A percentile compares a stretch with the other conserved stretches of the same genome.
Conservation (phyloP, 2,113 vertebrate species). For the Pollachius pollachius region DNA sequence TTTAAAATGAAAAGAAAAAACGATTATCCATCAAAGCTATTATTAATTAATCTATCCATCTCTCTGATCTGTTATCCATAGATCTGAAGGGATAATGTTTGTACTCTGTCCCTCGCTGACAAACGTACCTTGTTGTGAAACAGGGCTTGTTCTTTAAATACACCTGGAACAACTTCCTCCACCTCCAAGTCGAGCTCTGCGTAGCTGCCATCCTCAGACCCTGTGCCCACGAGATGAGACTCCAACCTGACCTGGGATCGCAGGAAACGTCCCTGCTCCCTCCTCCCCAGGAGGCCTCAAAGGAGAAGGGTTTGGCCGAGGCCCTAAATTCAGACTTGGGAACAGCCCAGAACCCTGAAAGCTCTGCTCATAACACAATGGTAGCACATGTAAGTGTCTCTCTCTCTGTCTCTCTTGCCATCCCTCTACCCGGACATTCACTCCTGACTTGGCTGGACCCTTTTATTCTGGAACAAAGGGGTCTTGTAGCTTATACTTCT, state of each 20-base stretch:
- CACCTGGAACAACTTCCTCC: slow-evolving; percentile 97
- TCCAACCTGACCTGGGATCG: slow-evolving; percentile 49
- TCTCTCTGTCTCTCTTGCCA: not conserved
- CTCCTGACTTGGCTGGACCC: not conserved
- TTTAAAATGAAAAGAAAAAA: too few relatives aligned
- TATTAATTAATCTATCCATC: too few relatives aligned
- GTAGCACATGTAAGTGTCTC: slow-evolving; percentile 73
- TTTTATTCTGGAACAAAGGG: not conserved
- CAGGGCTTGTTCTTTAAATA: slow-evolving; percentile 97
- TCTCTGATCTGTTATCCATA: not conserved
- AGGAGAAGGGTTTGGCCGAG: slow-evolving; percentile 40
- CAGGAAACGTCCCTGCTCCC: slow-evolving; percentile 49
- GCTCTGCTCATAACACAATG: slow-evolving; percentile 75
- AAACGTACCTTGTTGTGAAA: not conserved
- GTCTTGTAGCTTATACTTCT: not conserved
- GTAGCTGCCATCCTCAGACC: slow-evolving; percentile 88
- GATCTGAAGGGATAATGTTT: not conserved
- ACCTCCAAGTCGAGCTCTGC: slow-evolving; percentile 96
- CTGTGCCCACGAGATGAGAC: slow-evolving; percentile 74
- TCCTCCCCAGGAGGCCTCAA: slow-evolving; percentile 22
- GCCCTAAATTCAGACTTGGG: slow-evolving; percentile 17
- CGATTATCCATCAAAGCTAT: too few relatives aligned
- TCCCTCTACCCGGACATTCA: not conserved
- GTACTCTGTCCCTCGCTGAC: not conserved
- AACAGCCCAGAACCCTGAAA: slow-evolving; percentile 36